phyloP scores from a whole-genome alignment of 2,888 invertebrate genomes.

The Trachelus stipa region DNA sequence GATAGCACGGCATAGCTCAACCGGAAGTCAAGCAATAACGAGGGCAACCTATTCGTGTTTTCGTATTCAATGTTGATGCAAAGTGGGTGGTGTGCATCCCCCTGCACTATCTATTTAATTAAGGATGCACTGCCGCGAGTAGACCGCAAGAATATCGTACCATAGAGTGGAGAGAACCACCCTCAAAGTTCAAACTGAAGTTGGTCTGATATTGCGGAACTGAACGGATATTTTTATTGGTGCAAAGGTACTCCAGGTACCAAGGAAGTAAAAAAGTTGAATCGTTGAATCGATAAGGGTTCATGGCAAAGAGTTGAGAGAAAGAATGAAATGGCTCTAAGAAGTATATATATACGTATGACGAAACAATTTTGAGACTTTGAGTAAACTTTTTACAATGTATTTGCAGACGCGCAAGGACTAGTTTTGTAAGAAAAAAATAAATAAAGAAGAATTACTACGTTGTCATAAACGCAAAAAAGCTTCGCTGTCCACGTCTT shows the following conservation, averaged over 20 bases:
- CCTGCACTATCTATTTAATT: constrained; percentile 28
- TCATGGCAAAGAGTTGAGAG: background rate
- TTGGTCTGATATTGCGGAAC: background rate
- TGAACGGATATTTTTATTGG: background rate
- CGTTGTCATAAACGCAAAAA: background rate
- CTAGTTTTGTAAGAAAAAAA: background rate
- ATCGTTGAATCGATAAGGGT: background rate
- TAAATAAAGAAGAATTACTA: background rate
- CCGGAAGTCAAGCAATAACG: background rate
- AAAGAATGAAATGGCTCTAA: background rate
- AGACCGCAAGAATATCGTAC: constrained; percentile 11
- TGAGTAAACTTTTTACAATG: background rate
- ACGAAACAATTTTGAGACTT: background rate
- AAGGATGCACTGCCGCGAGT: constrained; percentile 13
- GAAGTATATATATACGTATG: background rate
- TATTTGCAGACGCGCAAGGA: background rate
- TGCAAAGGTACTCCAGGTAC: background rate
- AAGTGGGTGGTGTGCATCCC: constrained; percentile 2
- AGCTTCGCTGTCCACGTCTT: background rate
- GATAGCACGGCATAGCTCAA: background rate
- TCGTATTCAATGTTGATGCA: background rate
- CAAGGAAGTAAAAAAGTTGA: background rate
- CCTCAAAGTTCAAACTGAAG: background rate
- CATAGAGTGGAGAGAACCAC: background rate
- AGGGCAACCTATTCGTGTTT: background rate